Base-by-base conservation (phyloP, 2,797 vertebrate species). In the Gadopsis marmoratus region DNA sequence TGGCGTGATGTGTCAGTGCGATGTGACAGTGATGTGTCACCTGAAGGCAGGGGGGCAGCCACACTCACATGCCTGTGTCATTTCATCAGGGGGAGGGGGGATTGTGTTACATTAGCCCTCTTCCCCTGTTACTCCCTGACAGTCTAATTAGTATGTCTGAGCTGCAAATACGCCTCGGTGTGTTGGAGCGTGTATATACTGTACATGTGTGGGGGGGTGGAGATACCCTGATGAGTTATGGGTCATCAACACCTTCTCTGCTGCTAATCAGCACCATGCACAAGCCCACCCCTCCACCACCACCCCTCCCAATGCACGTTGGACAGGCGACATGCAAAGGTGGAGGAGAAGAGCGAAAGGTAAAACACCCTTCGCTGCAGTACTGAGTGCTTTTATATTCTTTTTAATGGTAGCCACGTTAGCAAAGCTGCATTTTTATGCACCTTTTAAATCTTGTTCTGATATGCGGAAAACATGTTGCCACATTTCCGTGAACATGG, bases 71-170 rank as follows among this genome's bases (percentile, higher is more conserved):
- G 84, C 85, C 91, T 93, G 90, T 93, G 91, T 93, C 94, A 93
- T 83, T 90, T 88, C 83, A 83, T 72, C 37, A 39, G 83, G 37
- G 76, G 79, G 26, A 26, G 68, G 77, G 71, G 50, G 63, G 65
- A 10, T 23, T 3, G 76, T 53, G 74, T 73, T 67, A 82, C 45
- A 88, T 76, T 86, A 81, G 11, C 35, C 73, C 67, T 69, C 51
- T 7, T 2, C 37, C 48, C 31, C 56, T 61, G 43, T 48, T 56
- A 53, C 62, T 61, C 70, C 69, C 78, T 90, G 90, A 94, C 94
- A 93, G 90, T 73, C 85, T 94, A 93, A 95, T 95, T 93, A 94
- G 90, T 91, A 79, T 89, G 86, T 88, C 76, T 68, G 78, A 87
- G 86, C 83, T 76, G 78, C 88, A 90, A 88, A 88, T 71, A 79